Percentiles rank a stretch among this genome's conserved stretches.
Evolutionary conservation across 2,888 invertebrate genomes (phyloP).

Genomic region (Rhagonycha fulva): DNA sequence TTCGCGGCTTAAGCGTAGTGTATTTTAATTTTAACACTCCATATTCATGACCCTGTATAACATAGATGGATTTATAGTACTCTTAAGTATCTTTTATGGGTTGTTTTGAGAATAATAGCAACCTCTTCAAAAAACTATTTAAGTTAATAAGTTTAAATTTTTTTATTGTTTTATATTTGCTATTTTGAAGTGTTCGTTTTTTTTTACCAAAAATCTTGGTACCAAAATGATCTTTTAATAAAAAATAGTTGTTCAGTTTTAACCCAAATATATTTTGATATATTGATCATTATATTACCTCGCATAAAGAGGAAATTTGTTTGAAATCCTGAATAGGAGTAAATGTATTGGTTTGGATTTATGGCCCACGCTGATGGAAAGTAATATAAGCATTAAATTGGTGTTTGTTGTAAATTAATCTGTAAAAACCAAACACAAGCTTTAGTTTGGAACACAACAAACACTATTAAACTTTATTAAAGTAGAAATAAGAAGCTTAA

Average conservation of each 20-base stretch:
- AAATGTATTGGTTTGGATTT: not conserved
- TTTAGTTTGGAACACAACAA: slow-evolving; percentile 22
- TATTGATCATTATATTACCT: not conserved
- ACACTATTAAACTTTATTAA: slow-evolving; percentile 31
- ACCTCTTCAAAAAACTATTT: not conserved
- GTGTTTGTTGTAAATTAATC: slow-evolving; percentile 13
- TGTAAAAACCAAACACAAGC: slow-evolving; percentile 7
- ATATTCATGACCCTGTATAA: slow-evolving; percentile 55
- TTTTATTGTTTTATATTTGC: not conserved
- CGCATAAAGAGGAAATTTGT: not conserved
- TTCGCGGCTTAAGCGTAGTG: slow-evolving; percentile 44
- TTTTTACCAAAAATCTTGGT: no score
- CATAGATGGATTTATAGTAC: slow-evolving; percentile 50
- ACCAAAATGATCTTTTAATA: not conserved
- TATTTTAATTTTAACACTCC: slow-evolving; percentile 55
- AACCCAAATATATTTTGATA: not conserved
- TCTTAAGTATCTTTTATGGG: slow-evolving; percentile 18
- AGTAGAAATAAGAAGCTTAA: slow-evolving; percentile 36
- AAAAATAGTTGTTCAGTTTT: not conserved
- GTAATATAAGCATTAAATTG: not conserved
- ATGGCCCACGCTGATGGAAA: not conserved
- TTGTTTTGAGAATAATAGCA: slow-evolving; percentile 4
- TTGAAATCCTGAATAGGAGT: not conserved
- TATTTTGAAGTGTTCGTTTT: not conserved
- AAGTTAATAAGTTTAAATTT: not conserved